Conservation (phyloP, 2,888 invertebrate genomes). For the Limnephilus auricula region DNA sequence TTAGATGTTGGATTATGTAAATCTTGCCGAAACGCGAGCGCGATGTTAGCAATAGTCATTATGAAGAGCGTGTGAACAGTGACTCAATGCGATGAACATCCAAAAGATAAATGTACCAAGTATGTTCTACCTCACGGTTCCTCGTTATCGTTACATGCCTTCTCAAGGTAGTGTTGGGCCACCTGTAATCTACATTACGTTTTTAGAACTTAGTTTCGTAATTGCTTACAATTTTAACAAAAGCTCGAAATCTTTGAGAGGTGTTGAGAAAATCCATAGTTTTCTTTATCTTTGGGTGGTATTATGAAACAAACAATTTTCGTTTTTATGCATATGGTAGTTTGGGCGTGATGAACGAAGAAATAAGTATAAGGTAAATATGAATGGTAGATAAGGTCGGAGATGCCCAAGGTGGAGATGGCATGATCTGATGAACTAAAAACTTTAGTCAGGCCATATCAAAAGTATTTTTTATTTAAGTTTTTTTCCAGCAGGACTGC, state of each 20-base stretch:
- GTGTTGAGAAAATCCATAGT: neutral
- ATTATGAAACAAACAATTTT: neutral
- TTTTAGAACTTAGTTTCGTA: neutral
- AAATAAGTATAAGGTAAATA: no score
- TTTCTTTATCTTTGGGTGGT: neutral
- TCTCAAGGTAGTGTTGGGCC: neutral
- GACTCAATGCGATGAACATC: neutral
- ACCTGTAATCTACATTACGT: neutral
- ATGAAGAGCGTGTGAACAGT: slow-evolving; percentile 36
- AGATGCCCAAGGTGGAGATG: no score
- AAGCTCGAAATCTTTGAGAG: neutral
- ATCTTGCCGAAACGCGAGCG: slow-evolving; percentile 43
- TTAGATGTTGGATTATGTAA: slow-evolving; percentile 46
- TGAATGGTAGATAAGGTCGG: no score
- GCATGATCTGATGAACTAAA: no score
- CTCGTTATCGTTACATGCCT: neutral
- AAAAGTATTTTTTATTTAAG: no score
- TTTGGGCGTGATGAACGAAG: no score
- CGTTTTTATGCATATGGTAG: no score
- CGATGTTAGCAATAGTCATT: slow-evolving; percentile 36
- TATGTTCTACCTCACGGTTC: neutral
- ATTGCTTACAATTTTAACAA: neutral
- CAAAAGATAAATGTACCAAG: slow-evolving; percentile 14
- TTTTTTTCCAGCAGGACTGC: no score
- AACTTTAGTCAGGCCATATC: no score